phyloP scores from a whole-genome alignment of 1,140 invertebrate species.

The Thaumetopoea pityocampa region DNA sequence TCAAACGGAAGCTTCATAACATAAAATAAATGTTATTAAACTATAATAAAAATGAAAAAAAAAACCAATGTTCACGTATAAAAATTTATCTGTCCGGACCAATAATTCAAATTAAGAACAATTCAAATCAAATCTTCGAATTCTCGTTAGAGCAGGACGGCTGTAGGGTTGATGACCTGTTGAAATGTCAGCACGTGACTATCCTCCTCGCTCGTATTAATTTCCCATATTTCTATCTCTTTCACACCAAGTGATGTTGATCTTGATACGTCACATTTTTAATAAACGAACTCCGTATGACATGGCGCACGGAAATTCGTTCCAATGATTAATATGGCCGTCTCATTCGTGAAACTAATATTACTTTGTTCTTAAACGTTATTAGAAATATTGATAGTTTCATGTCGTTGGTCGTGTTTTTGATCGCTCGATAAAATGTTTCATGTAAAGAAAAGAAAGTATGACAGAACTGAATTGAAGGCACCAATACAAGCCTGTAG shows the following conservation, averaged over 20 bases:
- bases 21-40: conserved; percentile 59
- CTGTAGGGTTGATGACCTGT: conserved; percentile 72
- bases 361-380: conserved; percentile 71
- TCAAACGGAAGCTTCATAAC: conserved; percentile 59
- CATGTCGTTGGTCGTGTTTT: conserved; percentile 69
- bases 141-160: conserved; percentile 72
- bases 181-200: conserved; percentile 66
- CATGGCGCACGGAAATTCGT: conserved; percentile 72
- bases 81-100: conserved; percentile 36
- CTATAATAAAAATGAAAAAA: conserved; percentile 37
- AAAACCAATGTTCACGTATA: conserved; percentile 22
- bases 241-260: conserved; percentile 65
- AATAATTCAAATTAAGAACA: conserved; percentile 71
- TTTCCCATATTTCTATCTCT: conserved; percentile 39
- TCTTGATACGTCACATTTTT: conserved; percentile 76
- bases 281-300: conserved; percentile 75
- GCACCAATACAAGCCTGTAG: conserved; percentile 45
- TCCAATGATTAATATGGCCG: conserved; percentile 73
- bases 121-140: conserved; percentile 73
- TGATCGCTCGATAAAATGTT: conserved; percentile 68
- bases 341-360: conserved; percentile 60
- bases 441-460: conserved; percentile 66
- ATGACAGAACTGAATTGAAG: conserved; percentile 54
- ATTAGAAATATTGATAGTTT: conserved; percentile 75
- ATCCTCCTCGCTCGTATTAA: conserved; percentile 35